Base-by-base conservation (phyloP, 23 tunicate species). In the Diplosoma virens region DNA sequence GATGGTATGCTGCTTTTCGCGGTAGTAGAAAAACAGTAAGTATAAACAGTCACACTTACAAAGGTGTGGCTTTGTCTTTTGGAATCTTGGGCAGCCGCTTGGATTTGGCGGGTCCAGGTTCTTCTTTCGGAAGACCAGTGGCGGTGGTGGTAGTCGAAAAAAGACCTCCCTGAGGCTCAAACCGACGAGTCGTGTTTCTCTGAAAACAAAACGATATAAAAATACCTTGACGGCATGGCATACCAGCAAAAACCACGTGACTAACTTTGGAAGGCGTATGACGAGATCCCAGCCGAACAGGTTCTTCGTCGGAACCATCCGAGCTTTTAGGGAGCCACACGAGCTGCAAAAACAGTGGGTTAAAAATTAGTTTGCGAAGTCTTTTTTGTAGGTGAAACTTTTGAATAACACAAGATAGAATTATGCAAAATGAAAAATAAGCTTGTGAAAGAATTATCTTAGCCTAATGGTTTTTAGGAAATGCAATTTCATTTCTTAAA, bases 71-170 rank as follows among this genome's bases (percentile, higher is more conserved):
- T 26, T 90, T 90, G 60, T 84, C 89, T 67, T 77, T 84, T 28
- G 74, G 32, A 24, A 84, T 66, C 45, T 73, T 84, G 17, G 88
- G 92, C 11, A 81, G 33, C 34, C 97, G 68, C 23, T 76, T 81
- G 50, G 84, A 59, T 70, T 92, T 92, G 1, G 33, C 77, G 0
- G 92, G 97, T 1, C 87, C 87, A 0, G 97, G 97, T 48, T 92
- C 91, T 67, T 92, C 93, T 24, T 84, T 86, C 4, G 97, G 97
- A 68, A 92, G 69, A 25, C 97, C 97, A 32, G 97, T 92, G 6
- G 97, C 97, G 2, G 97, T 86, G 20, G 97, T 92, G 11, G 92
- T 85, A 2, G 97, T 92, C 41, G 92, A 80, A 47, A 74, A 92
- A 11, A 76, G 50, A 25, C 77, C 84, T 4, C 82, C 36, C n/a